Evolutionary conservation across 2,113 vertebrate species (phyloP).

Genomic region (Nanorana parkeri): DNA sequence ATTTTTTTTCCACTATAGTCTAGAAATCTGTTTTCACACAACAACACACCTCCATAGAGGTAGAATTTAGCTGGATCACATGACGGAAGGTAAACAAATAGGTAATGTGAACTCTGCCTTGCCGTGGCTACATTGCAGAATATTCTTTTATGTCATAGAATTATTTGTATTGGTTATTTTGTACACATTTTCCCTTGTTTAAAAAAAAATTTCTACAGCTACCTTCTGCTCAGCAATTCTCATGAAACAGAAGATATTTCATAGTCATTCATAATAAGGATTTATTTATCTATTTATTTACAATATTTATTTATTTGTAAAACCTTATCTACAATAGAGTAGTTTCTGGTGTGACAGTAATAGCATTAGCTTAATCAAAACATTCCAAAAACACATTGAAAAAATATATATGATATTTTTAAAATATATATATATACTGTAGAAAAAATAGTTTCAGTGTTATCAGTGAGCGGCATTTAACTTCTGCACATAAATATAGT

Average conservation of each 20-base stretch:
- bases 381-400: no score
- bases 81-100: conserved; percentile 15
- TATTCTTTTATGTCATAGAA: background rate
- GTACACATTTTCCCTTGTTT: background rate
- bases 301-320: no score
- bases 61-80: background rate
- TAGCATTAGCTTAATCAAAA: no score
- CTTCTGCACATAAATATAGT: no score
- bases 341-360: background rate
- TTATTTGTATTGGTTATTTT: conserved; percentile 15
- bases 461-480: no score
- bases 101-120: background rate
- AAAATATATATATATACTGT: no score
- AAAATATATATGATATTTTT: no score
- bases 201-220: background rate
- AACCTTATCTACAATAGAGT: background rate
- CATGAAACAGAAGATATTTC: background rate
- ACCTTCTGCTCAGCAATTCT: background rate
- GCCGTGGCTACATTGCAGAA: background rate
- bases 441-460: no score
- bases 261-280: background rate
- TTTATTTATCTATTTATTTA: background rate
- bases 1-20: conserved; percentile 1
- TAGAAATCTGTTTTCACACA: conserved; percentile 32
- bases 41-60: conserved; percentile 14